Evolutionary conservation across 2,888 invertebrate species (phyloP).

Genomic region (Anticlea derivata): DNA sequence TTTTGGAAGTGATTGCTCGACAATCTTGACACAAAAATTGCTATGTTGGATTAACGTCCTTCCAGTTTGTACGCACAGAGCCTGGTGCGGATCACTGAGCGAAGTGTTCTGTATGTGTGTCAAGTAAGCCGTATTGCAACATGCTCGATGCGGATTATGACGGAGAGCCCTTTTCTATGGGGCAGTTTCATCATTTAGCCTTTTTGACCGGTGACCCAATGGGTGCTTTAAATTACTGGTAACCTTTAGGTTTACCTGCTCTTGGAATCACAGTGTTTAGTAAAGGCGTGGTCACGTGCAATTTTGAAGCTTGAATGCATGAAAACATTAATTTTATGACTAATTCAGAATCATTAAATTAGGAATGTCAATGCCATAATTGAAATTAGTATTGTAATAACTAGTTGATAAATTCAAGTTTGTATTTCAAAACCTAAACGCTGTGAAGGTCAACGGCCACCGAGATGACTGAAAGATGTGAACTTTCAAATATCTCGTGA

Average conservation of each 20-base stretch:
- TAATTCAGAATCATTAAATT: background rate
- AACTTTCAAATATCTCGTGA: constrained; percentile 60
- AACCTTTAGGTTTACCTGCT: too few relatives aligned
- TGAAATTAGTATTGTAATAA: constrained; percentile 25
- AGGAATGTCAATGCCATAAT: constrained; percentile 18
- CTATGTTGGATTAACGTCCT: constrained; percentile 43
- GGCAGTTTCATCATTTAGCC: constrained; percentile 49
- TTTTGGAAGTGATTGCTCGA: constrained; percentile 42
- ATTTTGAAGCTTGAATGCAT: too few relatives aligned
- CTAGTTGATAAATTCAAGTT: constrained; percentile 39
- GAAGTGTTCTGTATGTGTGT: constrained; percentile 64
- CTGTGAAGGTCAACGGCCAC: constrained; percentile 50
- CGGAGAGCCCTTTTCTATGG: constrained; percentile 73
- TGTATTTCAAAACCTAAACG: constrained; percentile 54
- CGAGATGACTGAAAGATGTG: constrained; percentile 51
- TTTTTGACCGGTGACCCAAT: constrained; percentile 32
- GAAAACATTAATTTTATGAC: too few relatives aligned
- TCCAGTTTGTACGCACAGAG: constrained; percentile 47
- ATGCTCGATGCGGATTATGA: constrained; percentile 59
- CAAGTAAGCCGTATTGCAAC: constrained; percentile 68
- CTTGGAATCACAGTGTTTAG: too few relatives aligned
- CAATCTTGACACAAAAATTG: constrained; percentile 51
- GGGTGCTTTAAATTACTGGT: too few relatives aligned
- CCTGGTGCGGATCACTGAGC: constrained; percentile 54
- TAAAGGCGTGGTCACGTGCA: too few relatives aligned